These are phyloP conservation scores for Azemiops feae DNA, from an alignment of 2,113 vertebrate species.

Conservation along the genomic window DNA sequence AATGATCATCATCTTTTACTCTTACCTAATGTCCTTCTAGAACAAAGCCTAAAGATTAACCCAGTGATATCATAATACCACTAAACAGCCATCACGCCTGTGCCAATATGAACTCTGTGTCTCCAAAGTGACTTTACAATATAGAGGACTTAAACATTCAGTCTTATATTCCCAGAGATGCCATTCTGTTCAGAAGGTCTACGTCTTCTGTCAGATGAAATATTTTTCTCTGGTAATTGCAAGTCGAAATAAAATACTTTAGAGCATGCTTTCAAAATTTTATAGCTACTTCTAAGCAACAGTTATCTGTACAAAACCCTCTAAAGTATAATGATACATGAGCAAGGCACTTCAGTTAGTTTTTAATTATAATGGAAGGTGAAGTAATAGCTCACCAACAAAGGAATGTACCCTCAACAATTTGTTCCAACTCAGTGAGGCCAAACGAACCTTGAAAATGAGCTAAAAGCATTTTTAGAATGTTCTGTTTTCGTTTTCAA, in stretches of 20 bases:
- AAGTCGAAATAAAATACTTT: neutral
- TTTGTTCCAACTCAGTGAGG: neutral
- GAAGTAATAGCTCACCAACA: neutral
- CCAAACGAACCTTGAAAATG: conserved; percentile 11
- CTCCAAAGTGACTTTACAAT: neutral
- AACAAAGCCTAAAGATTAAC: conserved; percentile 1
- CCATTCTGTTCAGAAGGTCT: neutral
- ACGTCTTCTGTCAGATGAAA: neutral
- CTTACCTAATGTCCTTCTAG: too few relatives aligned
- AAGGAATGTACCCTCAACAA: neutral
- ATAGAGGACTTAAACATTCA: neutral
- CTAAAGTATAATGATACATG: neutral
- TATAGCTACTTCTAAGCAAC: neutral
- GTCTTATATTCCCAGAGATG: neutral
- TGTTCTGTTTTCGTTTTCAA: neutral
- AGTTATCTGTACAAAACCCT: neutral
- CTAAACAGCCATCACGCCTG: neutral
- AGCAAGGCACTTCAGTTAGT: conserved; percentile 4
- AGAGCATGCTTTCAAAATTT: neutral
- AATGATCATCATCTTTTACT: neutral
- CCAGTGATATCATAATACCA: neutral
- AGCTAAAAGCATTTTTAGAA: neutral
- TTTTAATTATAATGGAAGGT: conserved; percentile 4
- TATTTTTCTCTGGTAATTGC: neutral
- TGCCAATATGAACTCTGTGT: neutral